Conservation (phyloP, 1,140 invertebrate genomes). For the Danaus melanippus region DNA sequence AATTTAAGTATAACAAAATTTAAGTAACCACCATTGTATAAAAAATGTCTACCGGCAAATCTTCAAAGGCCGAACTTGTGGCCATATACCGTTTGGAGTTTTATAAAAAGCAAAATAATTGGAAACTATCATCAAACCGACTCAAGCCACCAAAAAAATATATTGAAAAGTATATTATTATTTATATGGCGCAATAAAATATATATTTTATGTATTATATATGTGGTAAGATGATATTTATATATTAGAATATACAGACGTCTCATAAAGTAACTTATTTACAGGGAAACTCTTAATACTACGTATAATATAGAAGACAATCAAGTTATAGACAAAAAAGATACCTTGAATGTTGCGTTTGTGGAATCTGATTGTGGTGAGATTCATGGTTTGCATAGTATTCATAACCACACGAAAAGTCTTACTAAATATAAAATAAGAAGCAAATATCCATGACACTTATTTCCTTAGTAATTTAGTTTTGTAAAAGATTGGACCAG, state of each 20-base stretch:
- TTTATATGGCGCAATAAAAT: neutral
- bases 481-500: neutral
- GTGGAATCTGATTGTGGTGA: constrained; percentile 20
- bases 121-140: constrained; percentile 27
- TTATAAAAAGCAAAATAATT: constrained; percentile 44
- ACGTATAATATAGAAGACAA: constrained; percentile 21
- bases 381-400: neutral
- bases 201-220: neutral
- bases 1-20: no score
- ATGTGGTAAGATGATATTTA: neutral
- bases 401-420: constrained; percentile 7
- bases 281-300: constrained; percentile 13
- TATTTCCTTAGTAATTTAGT: neutral
- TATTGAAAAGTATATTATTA: constrained; percentile 2
- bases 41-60: constrained; percentile 19
- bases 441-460: neutral
- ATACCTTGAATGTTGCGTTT: constrained; percentile 25
- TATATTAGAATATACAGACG: neutral
- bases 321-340: constrained; percentile 3
- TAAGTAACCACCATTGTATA: no score
- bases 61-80: constrained; percentile 23
- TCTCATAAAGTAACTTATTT: neutral
- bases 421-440: neutral
- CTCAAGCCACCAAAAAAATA: constrained; percentile 7
- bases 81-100: constrained; percentile 41